Evolutionary conservation across 2,797 vertebrate species (phyloP), one percentile per base, ranked within the genome.

Genomic region (Leptoclinus maculatus): DNA sequence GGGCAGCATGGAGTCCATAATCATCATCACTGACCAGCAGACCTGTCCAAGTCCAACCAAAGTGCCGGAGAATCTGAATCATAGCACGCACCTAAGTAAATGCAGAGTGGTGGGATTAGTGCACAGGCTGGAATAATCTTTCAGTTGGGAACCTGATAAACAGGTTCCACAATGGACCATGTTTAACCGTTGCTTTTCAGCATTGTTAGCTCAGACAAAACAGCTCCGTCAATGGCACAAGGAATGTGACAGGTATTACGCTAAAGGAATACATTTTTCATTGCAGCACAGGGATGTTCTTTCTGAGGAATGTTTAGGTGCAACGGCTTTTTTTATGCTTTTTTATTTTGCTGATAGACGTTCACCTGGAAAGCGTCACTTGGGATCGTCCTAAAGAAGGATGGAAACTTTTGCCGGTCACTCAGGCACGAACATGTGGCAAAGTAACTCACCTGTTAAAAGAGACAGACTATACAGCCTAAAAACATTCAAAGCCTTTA

Each of bases 11-110:
- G 17, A 88, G 74, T 8, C 94, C 94, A 29, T 94, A 94, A 34
- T 94, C 93, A 76, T 94, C 92, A 63, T 90, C 79, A 76, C 88
- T 94, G 68, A 92, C 64, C 19, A 94, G 39, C 8, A 93, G 89
- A 17, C 94, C 94, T 3, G 84, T 85, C 94, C 94, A 94, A 6
- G 91, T 93, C 94, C 94, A 94, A 11, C 83, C 57, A 27, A 93
- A 95, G 54, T 36, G 84, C 14, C 79, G 89, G 1, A 94, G 62
- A 41, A 94, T 94, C 82, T 91, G 90, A 27, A 94, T 82, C 78
- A 94, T 91, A 5, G 83, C 88, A 51, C n/a, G 88, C 4, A 89
- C 88, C 86, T 88, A 11, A 32, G 14, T 59, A 29, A 43, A 59
- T 10, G 36, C 2, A 70, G 1, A 45, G n/a, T 13, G 16, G 4